Conservation (phyloP, 2,797 vertebrate genomes). For the Momotus momota region DNA sequence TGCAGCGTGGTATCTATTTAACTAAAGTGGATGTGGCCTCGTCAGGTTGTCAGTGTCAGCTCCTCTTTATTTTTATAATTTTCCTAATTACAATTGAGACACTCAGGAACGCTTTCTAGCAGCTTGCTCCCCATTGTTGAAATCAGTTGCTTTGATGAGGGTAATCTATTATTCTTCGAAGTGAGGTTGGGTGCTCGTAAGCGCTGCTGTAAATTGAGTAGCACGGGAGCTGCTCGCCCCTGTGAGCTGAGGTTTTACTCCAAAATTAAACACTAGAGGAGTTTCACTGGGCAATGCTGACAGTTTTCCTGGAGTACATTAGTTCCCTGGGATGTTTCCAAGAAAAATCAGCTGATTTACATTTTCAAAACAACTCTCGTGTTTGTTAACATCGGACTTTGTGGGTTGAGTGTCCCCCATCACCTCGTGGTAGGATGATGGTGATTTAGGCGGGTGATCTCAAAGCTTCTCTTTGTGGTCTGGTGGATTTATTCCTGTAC, state of each 20-base stretch:
- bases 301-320: not conserved
- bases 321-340: not conserved
- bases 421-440: not conserved
- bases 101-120: not conserved
- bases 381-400: not conserved
- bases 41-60: not conserved
- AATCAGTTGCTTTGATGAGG: conserved; percentile 31
- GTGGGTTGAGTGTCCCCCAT: not conserved
- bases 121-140: not conserved
- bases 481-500: not conserved
- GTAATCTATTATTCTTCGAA: conserved; percentile 14
- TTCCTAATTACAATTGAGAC: not conserved
- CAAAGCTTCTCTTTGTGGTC: not conserved
- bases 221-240: fast-evolving
- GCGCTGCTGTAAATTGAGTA: conserved; percentile 9
- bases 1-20: fast-evolving
- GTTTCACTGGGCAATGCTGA: not conserved
- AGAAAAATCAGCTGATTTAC: not conserved
- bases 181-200: not conserved
- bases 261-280: not conserved
- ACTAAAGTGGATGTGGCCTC: not conserved
- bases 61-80: not conserved
- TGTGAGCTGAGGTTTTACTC: not conserved
- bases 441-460: not conserved
- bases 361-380: not conserved